phyloP scores from a whole-genome alignment of 2,797 vertebrate genomes.

The Cygnus olor region DNA sequence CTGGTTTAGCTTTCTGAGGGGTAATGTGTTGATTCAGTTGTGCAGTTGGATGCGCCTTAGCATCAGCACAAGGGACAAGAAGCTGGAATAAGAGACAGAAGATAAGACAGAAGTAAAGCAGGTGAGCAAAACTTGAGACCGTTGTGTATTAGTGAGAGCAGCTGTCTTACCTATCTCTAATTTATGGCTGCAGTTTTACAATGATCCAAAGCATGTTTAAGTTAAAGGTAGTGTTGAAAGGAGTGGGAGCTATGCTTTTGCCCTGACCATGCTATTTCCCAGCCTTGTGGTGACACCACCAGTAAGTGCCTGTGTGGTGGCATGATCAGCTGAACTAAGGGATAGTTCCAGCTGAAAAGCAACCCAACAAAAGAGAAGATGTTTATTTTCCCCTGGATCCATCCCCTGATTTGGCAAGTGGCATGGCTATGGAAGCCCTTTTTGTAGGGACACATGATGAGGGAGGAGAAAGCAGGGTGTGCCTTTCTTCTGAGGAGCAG shows the following conservation, averaged over 20 bases:
- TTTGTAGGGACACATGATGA: not conserved
- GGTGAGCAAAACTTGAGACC: not conserved
- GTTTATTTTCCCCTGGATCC: not conserved
- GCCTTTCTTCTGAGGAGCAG: not conserved
- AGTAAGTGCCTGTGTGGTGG: not conserved
- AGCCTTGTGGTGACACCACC: not conserved
- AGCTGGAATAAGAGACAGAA: not conserved
- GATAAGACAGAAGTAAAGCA: not conserved
- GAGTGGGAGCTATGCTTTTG: not conserved
- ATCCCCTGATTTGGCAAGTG: not conserved
- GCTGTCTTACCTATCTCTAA: not conserved
- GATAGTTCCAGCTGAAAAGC: not conserved
- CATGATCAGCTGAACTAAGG: not conserved
- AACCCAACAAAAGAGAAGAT: not conserved
- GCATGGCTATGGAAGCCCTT: not conserved
- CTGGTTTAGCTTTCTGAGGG: not conserved
- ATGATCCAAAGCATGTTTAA: not conserved
- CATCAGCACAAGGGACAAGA: not conserved
- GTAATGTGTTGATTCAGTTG: not conserved
- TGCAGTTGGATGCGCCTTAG: not conserved
- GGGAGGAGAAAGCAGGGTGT: constrained; percentile 30
- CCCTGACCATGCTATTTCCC: not conserved
- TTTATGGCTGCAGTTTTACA: not conserved
- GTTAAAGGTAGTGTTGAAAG: not conserved
- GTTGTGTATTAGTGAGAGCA: not conserved